These are phyloP conservation scores for Uloborus plumipes DNA, from an alignment of 2,888 invertebrate genomes.

Conservation along the genomic window DNA sequence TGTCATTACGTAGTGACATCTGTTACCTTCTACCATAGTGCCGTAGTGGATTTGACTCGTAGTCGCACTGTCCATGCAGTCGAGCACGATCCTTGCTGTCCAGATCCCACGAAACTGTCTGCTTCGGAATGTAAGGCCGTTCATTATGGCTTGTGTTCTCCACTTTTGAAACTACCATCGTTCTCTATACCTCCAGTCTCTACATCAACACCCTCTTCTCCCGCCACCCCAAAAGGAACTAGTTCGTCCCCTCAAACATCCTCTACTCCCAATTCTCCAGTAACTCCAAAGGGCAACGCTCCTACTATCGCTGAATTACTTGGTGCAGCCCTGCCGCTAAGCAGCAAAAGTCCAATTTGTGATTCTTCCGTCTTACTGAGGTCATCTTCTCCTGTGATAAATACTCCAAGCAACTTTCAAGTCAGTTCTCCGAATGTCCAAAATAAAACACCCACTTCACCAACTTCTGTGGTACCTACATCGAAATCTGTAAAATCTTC, in stretches of 20 bases:
- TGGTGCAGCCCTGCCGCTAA: conserved; percentile 2
- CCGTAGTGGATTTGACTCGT: conserved; percentile 63
- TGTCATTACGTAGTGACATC: conserved; percentile 63
- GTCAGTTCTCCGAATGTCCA: conserved; percentile 2
- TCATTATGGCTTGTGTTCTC: conserved; percentile 66
- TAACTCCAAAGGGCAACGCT: conserved; percentile 30
- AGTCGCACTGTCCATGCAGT: conserved; percentile 65
- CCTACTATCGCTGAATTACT: conserved; percentile 40
- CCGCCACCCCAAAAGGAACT: conserved; percentile 50
- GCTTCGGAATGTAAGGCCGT: conserved; percentile 63
- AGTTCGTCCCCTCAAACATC: conserved; percentile 33
- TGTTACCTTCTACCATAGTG: conserved; percentile 61
- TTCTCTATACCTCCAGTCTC: conserved; percentile 58
- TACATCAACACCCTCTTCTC: conserved; percentile 41
- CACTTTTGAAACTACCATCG: conserved; percentile 61
- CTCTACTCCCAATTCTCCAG: conserved; percentile 45
- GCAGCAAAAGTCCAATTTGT: conserved; percentile 14
- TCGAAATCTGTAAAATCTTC: conserved; percentile 11
- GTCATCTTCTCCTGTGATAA: conserved; percentile 28
- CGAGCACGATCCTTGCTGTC: conserved; percentile 66
- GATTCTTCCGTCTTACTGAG: conserved; percentile 21
- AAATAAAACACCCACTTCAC: conserved; percentile 23
- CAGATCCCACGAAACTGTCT: conserved; percentile 63
- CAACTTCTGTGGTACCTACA: conserved; percentile 18
- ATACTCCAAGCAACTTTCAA: conserved; percentile 3